Percentiles rank a stretch among this genome's conserved stretches.
Evolutionary conservation across 2,113 vertebrate species (phyloP).

Genomic region (Oncorhynchus tshawytscha): DNA sequence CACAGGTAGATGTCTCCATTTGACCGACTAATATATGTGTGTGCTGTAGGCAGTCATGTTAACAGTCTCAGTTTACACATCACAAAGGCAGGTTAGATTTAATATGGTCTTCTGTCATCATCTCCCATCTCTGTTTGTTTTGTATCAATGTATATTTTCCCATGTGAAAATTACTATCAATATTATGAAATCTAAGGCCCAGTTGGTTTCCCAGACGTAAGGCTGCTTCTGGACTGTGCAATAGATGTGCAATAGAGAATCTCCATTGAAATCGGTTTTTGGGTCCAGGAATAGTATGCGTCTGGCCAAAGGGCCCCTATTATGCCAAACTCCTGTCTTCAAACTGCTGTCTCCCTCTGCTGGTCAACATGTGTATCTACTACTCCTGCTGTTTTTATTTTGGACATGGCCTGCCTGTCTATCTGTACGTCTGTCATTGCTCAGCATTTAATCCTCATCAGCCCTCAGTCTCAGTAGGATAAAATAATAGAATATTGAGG

Average conservation of each 20-base stretch:
- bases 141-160: conserved; percentile 15
- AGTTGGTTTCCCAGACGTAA: no score
- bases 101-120: background rate
- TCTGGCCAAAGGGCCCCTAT: background rate
- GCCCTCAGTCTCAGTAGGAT: conserved; percentile 59
- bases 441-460: conserved; percentile 52
- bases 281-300: no score
- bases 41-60: background rate
- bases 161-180: conserved; percentile 1
- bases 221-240: no score
- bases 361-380: conserved; percentile 52
- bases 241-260: no score
- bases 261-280: no score
- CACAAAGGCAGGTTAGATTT: background rate
- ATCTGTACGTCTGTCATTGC: conserved; percentile 28
- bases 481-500: conserved; percentile 52
- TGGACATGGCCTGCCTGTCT: conserved; percentile 34
- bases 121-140: conserved; percentile 27
- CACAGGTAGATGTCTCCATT: background rate
- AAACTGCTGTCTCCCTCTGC: conserved; percentile 32
- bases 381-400: conserved; percentile 42
- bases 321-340: conserved; percentile 38
- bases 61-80: background rate
- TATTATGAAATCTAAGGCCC: conserved; percentile 36
- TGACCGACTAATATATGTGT: background rate